Evolutionary conservation across 2,113 vertebrate genomes (phyloP).

Genomic region (Callocephalon fimbriatum): DNA sequence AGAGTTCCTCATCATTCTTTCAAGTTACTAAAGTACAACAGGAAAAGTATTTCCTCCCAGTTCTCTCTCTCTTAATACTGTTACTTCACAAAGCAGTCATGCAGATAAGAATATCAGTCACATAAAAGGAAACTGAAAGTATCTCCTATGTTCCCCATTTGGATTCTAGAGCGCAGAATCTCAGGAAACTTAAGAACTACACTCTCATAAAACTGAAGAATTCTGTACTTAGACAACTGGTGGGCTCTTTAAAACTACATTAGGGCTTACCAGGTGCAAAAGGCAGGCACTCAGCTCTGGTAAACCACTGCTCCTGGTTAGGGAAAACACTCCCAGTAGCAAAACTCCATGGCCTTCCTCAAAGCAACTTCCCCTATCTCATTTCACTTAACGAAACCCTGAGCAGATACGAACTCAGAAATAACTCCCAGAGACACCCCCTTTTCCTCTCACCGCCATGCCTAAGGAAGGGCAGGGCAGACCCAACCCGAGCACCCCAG

Average conservation of each 20-base stretch:
- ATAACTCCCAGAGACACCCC: background rate
- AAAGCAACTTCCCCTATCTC: background rate
- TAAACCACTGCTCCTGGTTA: background rate
- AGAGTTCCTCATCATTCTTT: background rate
- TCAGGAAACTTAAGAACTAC: background rate
- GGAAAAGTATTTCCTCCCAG: background rate
- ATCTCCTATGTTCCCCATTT: background rate
- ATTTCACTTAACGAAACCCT: fast-evolving
- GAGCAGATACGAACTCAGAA: fast-evolving
- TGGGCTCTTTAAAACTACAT: background rate
- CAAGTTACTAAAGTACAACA: background rate
- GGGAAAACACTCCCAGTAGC: fast-evolving
- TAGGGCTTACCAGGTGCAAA: fast-evolving
- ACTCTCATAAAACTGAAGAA: background rate
- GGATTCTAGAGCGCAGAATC: background rate
- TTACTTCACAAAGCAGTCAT: background rate
- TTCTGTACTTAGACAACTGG: fast-evolving
- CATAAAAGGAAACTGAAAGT: background rate
- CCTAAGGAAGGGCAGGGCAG: fast-evolving
- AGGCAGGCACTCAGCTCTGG: background rate
- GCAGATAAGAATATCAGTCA: background rate
- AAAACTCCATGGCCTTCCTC: background rate
- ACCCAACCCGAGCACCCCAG: fast-evolving
- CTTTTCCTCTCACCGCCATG: background rate
- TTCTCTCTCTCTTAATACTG: background rate